These are phyloP conservation scores for Erpetoichthys calabaricus DNA, from an alignment of 2,797 vertebrate species.

Conservation along the genomic window DNA sequence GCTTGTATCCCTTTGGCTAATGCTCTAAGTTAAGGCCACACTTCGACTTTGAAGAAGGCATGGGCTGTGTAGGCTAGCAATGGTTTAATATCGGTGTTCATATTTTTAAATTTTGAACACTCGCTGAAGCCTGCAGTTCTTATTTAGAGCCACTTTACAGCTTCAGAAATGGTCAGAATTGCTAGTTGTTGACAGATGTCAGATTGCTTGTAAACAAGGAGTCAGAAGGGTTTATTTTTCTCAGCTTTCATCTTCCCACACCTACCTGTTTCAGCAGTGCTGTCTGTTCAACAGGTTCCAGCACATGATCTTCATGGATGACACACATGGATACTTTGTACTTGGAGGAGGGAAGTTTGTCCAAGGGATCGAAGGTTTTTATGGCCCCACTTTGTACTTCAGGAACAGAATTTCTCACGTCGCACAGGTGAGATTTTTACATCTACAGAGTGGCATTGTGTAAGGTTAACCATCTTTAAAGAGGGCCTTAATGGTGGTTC, in stretches of 20 bases:
- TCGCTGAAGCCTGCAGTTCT: neutral
- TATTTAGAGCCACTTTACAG: neutral
- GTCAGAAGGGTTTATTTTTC: too few species aligned
- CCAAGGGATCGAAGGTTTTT: constrained; percentile 46
- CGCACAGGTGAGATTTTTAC: constrained; percentile 27
- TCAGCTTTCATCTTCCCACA: too few species aligned
- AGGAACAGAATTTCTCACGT: constrained; percentile 32
- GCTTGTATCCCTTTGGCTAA: too few species aligned
- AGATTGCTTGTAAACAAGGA: too few species aligned
- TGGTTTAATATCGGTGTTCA: too few species aligned
- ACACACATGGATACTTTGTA: constrained; percentile 54
- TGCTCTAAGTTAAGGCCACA: too few species aligned
- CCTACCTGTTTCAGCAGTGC: neutral
- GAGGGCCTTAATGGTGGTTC: too few species aligned
- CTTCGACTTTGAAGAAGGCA: too few species aligned
- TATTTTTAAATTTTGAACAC: too few species aligned
- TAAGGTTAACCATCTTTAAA: too few species aligned
- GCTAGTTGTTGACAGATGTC: neutral
- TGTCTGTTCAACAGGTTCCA: constrained; percentile 30
- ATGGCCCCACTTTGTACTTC: constrained; percentile 45
- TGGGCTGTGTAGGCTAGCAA: too few species aligned
- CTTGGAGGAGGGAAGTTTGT: constrained; percentile 49
- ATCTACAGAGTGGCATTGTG: too few species aligned
- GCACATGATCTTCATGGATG: constrained; percentile 33
- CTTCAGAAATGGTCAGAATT: neutral